A percentile compares a stretch with the other conserved stretches of the same genome.
Evolutionary conservation across 2,888 invertebrate genomes (phyloP).

Genomic region (Chironomus riparius): DNA sequence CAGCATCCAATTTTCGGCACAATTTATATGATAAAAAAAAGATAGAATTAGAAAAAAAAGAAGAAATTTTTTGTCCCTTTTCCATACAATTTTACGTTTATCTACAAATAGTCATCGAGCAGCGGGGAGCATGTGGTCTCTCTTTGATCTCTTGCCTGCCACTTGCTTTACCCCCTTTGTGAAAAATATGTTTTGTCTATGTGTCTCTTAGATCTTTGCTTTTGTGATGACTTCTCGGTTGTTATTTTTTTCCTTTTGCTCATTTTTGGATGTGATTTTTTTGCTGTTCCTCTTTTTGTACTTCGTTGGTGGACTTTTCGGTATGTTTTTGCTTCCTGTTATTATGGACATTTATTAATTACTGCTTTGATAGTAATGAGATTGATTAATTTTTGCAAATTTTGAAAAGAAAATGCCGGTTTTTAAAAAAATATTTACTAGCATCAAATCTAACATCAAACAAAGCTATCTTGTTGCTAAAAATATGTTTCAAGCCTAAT

Average conservation of each 20-base stretch:
- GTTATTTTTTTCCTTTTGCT: neutral
- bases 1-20: conserved; percentile 7
- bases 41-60: neutral
- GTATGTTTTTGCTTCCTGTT: neutral
- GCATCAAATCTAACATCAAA: too few species aligned
- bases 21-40: neutral
- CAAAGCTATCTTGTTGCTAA: too few species aligned
- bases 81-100: neutral
- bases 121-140: conserved; percentile 21
- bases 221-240: neutral
- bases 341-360: too few species aligned
- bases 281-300: neutral
- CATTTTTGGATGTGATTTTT: neutral
- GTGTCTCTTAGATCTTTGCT: neutral
- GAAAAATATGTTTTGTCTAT: neutral
- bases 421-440: too few species aligned
- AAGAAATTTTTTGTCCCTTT: neutral
- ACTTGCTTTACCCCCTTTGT: neutral
- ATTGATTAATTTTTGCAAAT: neutral
- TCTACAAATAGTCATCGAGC: neutral
- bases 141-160: conserved; percentile 5
- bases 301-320: conserved; percentile 23
- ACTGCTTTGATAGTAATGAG: too few species aligned
- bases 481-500: too few species aligned
- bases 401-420: neutral